Percentiles rank a stretch among this genome's conserved stretches.
These are phyloP conservation scores for Battus philenor DNA, from an alignment of 1,140 invertebrate species.

Conservation along the genomic window DNA sequence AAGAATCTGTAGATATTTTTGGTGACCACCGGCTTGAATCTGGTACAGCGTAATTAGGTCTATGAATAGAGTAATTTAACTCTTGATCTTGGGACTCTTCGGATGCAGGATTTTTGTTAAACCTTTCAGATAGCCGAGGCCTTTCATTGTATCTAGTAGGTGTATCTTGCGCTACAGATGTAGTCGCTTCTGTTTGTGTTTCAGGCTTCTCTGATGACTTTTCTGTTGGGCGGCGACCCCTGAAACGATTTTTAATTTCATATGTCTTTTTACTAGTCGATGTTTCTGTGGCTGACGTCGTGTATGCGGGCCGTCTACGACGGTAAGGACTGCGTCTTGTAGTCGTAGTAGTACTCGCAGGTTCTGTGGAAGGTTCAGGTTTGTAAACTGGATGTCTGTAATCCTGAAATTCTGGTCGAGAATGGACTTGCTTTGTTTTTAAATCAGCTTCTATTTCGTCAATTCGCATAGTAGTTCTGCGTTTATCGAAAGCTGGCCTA, in stretches of 20 bases:
- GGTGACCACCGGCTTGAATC: conserved; percentile 81
- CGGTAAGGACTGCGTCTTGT: conserved; percentile 53
- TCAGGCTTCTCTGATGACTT: conserved; percentile 61
- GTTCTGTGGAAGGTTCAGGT: conserved; percentile 53
- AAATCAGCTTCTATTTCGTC: conserved; percentile 73
- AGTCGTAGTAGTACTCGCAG: conserved; percentile 23
- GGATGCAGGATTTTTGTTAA: conserved; percentile 52
- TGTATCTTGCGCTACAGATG: conserved; percentile 38
- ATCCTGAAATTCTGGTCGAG: conserved; percentile 52
- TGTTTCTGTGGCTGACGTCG: conserved; percentile 50
- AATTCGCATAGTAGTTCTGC: conserved; percentile 71
- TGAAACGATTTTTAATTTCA: conserved; percentile 62
- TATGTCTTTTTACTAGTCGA: conserved; percentile 44
- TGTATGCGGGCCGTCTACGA: conserved; percentile 48
- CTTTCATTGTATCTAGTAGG: conserved; percentile 47
- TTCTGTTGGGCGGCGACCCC: conserved; percentile 61
- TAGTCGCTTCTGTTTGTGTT: conserved; percentile 33
- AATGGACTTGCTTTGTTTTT: conserved; percentile 66
- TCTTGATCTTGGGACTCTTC: conserved; percentile 67
- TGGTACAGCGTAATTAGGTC: conserved; percentile 59
- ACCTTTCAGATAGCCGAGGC: conserved; percentile 57
- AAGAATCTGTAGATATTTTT: conserved; percentile 75
- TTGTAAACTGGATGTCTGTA: conserved; percentile 62
- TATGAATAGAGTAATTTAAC: conserved; percentile 65
- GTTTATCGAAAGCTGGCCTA: conserved; percentile 62